Percentiles rank a stretch among this genome's conserved stretches.
These are phyloP conservation scores for Sporophila hypoxantha DNA, from an alignment of 2,113 vertebrate genomes.

Conservation along the genomic window DNA sequence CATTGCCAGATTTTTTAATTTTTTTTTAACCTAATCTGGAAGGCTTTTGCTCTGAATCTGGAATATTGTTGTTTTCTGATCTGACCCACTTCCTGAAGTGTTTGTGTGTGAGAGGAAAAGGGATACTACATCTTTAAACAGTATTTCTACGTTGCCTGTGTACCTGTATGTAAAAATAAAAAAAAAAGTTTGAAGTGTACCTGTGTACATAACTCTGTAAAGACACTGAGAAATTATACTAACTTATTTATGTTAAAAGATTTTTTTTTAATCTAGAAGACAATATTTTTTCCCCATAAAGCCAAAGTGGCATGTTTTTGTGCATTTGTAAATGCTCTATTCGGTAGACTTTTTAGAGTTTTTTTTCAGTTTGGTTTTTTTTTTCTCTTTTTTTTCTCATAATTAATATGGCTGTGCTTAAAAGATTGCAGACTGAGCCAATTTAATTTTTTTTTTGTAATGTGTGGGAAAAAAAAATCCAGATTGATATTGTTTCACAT, in stretches of 20 bases:
- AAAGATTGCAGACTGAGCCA: slow-evolving; percentile 98
- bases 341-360: slow-evolving; percentile 70
- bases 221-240: slow-evolving; percentile 99
- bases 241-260: slow-evolving; percentile 98
- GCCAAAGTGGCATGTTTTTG: slow-evolving; percentile 90
- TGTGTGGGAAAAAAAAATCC: slow-evolving; percentile 72
- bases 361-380: neutral
- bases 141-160: slow-evolving; percentile 82
- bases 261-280: slow-evolving; percentile 81
- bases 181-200: slow-evolving; percentile 81
- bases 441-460: slow-evolving; percentile 85
- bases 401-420: slow-evolving; percentile 80
- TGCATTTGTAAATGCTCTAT: slow-evolving; percentile 91
- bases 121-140: slow-evolving; percentile 78
- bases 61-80: slow-evolving; percentile 24
- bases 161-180: slow-evolving; percentile 82
- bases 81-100: slow-evolving; percentile 26
- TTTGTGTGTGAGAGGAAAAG: slow-evolving; percentile 39
- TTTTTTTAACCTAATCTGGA: neutral
- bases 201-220: slow-evolving; percentile 99
- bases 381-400: slow-evolving; percentile 36
- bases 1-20: neutral
- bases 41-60: neutral
- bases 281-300: slow-evolving; percentile 82
- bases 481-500: slow-evolving; percentile 73